Base-by-base conservation (phyloP, 1,140 invertebrate genomes). In the Zaprionus camerounensis region DNA sequence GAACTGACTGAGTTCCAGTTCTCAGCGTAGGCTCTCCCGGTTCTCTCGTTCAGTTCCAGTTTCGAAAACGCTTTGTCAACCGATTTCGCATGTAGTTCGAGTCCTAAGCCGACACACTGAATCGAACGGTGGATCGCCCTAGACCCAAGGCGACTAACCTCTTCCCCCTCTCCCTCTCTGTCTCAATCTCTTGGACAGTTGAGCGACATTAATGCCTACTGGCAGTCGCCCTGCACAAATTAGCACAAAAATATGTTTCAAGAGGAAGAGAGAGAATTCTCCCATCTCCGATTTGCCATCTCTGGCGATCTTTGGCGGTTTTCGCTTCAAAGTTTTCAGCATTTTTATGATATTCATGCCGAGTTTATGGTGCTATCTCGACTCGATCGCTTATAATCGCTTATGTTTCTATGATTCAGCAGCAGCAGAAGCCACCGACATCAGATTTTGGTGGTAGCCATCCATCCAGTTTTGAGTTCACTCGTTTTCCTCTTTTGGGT, bases 361-460 rank as follows among this genome's bases (percentile, higher is more conserved):
- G 53, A 75, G 59, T 67, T 78, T 82, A 81, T 82, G 71, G 80
- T 57, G 57, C 68, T 87, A 87, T 87, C 81, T 81, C 51, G 59
- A 55, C 41, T 46, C 62, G 68, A 87, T 87, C 83, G 81, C 74
- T 84, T 86, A 83, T 80, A 82, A 83, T 88, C 83, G 78, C 76
- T 82, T 87, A 82, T 87, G 77, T 88, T 84, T 87, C 84, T 87
- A 87, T 87, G 83, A 88, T 87, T 87, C 83, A 87, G 82, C 81
- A 84, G 74, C 41, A 36, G 12, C 36, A 17, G 41, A 3, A 34
- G 31, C 31, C 31, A 11, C 82, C 69, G 20, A 22, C 9, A 51
- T 51, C 46, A 72, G 69, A 76, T 85, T 85, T 28, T 17, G 56
- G 51, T 71, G 83, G 80, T 87, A 87, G 84, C 77, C 80, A 83